Conservation (phyloP, 2,888 invertebrate genomes). For the Parnassius smintheus region DNA sequence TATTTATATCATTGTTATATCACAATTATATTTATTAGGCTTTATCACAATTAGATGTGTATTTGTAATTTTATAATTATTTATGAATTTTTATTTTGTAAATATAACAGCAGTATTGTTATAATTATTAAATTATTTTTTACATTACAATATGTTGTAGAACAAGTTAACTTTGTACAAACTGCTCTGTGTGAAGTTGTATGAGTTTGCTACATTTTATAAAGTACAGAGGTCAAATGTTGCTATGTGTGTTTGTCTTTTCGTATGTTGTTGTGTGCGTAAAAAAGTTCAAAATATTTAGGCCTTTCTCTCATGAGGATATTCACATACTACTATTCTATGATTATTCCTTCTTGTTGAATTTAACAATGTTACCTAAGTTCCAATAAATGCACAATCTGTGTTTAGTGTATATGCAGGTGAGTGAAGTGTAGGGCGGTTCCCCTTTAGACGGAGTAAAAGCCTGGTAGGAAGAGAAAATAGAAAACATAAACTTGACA, state of each 20-base stretch:
- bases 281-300: background rate
- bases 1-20: conserved; percentile 15
- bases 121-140: conserved; percentile 28
- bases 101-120: conserved; percentile 27
- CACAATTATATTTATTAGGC: conserved; percentile 13
- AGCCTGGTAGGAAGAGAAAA: no score
- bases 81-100: conserved; percentile 26
- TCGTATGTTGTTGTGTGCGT: conserved; percentile 2
- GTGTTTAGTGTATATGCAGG: no score
- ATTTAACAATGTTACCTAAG: no score
- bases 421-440: no score
- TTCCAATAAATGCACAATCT: no score
- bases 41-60: conserved; percentile 17
- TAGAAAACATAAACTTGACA: no score
- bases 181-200: background rate
- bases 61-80: conserved; percentile 2
- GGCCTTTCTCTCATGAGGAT: no score
- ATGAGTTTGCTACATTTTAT: conserved; percentile 4
- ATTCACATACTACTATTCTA: no score
- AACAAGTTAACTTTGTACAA: conserved; percentile 16
- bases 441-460: no score
- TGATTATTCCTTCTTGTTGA: no score
- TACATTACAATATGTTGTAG: conserved; percentile 11
- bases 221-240: conserved; percentile 22
- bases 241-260: conserved; percentile 7